A percentile compares a stretch with the other conserved stretches of the same genome.
Evolutionary conservation across 1,140 invertebrate species (phyloP).

Genomic region (Drosophila teissieri): DNA sequence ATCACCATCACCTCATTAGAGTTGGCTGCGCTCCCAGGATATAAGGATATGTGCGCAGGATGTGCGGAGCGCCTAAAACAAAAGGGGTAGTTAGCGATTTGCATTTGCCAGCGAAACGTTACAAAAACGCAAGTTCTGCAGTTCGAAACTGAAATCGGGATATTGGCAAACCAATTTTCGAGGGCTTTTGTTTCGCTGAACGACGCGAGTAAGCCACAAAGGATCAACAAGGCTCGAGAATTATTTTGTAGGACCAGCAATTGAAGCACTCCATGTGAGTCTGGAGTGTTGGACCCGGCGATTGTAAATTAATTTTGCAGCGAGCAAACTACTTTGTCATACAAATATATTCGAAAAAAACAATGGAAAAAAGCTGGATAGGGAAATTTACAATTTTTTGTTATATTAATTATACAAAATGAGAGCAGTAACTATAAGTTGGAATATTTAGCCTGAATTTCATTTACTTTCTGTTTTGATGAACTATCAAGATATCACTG

Average conservation of each 20-base stretch:
- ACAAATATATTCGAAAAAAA: slow-evolving; percentile 16
- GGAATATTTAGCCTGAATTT: too few relatives aligned
- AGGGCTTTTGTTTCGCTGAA: slow-evolving; percentile 80
- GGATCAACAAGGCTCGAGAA: slow-evolving; percentile 80
- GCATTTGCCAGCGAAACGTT: slow-evolving; percentile 20
- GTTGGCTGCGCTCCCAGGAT: slow-evolving; percentile 72
- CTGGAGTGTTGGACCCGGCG: slow-evolving; percentile 12
- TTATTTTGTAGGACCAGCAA: slow-evolving; percentile 81
- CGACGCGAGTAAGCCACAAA: slow-evolving; percentile 79
- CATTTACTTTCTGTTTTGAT: too few relatives aligned
- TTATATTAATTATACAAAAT: too few relatives aligned
- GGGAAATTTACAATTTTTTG: too few relatives aligned
- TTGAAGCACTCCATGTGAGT: slow-evolving; percentile 45
- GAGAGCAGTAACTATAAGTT: too few relatives aligned
- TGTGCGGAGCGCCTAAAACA: slow-evolving; percentile 57
- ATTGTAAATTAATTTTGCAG: slow-evolving; percentile 64
- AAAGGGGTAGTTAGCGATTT: slow-evolving; percentile 65
- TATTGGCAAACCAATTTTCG: slow-evolving; percentile 82
- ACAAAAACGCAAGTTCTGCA: slow-evolving; percentile 11
- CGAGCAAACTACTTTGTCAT: slow-evolving; percentile 71
- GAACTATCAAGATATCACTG: too few relatives aligned
- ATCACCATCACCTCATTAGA: slow-evolving; percentile 39
- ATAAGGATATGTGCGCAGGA: slow-evolving; percentile 36
- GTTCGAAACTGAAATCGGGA: slow-evolving; percentile 27
- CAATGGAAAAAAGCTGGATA: not conserved